Percentiles rank a stretch among this genome's conserved stretches.
Evolutionary conservation across 2,797 vertebrate genomes (phyloP).

Genomic region (Myotis planiceps): DNA sequence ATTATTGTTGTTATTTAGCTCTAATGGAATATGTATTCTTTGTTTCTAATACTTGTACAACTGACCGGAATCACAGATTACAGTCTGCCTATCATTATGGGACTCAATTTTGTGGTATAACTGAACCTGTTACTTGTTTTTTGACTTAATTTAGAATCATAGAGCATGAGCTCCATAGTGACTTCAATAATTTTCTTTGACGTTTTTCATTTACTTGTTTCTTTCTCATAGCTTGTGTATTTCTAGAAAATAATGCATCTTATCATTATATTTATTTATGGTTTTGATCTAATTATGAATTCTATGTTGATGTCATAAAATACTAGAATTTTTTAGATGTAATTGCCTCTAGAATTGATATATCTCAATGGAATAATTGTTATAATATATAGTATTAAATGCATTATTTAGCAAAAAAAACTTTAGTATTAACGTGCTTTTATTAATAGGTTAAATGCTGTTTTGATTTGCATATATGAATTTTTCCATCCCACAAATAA

Average conservation of each 20-base stretch:
- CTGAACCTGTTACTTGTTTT: background rate
- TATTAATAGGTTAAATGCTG: background rate
- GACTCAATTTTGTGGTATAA: background rate
- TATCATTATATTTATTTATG: slow-evolving; percentile 12
- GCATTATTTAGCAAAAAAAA: background rate
- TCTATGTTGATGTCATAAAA: background rate
- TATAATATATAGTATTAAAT: background rate
- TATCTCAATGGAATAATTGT: background rate
- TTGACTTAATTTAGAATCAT: background rate
- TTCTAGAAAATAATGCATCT: background rate
- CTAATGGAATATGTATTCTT: background rate
- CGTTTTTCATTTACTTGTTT: background rate
- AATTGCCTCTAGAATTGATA: background rate
- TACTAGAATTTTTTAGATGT: background rate
- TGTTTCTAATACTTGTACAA: background rate
- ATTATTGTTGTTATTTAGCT: background rate
- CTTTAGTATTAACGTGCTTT: background rate
- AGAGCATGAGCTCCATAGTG: background rate
- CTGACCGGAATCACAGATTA: background rate
- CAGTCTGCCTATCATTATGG: background rate
- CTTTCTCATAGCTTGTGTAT: background rate
- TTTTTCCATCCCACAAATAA: background rate
- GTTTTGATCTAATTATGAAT: background rate
- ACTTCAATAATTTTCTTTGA: slow-evolving; percentile 7
- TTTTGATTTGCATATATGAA: slow-evolving; percentile 1